These are phyloP conservation scores for Bambusicola thoracicus DNA, from an alignment of 2,113 vertebrate genomes.

Conservation along the genomic window DNA sequence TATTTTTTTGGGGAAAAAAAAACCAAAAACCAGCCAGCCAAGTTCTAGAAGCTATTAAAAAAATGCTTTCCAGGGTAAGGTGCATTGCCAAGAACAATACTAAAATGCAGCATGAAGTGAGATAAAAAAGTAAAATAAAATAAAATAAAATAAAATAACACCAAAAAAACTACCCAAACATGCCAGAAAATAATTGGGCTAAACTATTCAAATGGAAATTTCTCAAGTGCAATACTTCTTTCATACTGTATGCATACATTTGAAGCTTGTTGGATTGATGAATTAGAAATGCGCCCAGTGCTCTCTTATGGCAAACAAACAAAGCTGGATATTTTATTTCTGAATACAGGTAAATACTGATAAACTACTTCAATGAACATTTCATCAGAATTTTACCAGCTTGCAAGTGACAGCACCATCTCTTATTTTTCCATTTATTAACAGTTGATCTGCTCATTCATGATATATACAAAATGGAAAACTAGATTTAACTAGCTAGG, in stretches of 20 bases:
- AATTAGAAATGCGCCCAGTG: conserved; percentile 39
- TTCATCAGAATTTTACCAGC: conserved; percentile 69
- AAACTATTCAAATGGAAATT: conserved; percentile 63
- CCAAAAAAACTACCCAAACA: conserved; percentile 45
- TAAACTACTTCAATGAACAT: conserved; percentile 66
- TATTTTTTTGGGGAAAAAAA: conserved; percentile 67
- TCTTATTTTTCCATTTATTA: not conserved
- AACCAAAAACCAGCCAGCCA: conserved; percentile 53
- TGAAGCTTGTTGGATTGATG: conserved; percentile 52
- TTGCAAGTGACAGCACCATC: conserved; percentile 22
- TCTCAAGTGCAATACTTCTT: conserved; percentile 35
- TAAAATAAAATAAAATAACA: too few relatives aligned
- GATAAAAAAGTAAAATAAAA: not conserved
- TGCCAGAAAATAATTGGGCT: conserved; percentile 60
- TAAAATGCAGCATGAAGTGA: conserved; percentile 39
- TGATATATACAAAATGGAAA: conserved; percentile 63
- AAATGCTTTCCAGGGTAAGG: conserved; percentile 38
- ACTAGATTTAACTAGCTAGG: conserved; percentile 48
- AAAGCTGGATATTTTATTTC: conserved; percentile 70
- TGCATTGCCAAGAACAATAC: conserved; percentile 53
- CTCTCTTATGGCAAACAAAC: conserved; percentile 49
- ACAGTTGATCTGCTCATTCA: conserved; percentile 41
- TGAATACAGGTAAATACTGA: conserved; percentile 71
- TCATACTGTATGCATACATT: conserved; percentile 22
- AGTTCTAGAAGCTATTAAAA: conserved; percentile 44